Evolutionary conservation across 2,113 vertebrate genomes (phyloP), one percentile per base, ranked within the genome.

Genomic region (Caranx melampygus): DNA sequence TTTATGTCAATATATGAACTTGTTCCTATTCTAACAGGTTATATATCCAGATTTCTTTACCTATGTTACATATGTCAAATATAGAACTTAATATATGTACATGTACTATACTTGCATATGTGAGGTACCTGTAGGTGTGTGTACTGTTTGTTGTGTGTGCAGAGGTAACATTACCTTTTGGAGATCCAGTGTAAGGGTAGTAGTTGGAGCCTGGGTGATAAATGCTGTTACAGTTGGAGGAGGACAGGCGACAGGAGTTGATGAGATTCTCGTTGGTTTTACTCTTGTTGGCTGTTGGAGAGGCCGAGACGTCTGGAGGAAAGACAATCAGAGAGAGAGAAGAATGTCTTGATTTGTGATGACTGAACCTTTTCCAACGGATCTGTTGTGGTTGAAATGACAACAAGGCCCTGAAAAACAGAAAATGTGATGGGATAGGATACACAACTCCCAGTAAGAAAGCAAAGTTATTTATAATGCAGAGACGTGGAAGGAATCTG

Each of bases 181-280:
- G 97, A 1, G 97, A 99, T 59, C 95, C 91, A 0, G 95, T 93
- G 79, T 96, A 96, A 65, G 96, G 95, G 94, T 94, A 98, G 85
- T 96, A 98, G 54, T 97, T 97, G 0, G 97, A 96, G 74, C 97
- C 96, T 0, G 95, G 90, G 72, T 97, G 97, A 93, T 97, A 98
- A 0, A 95, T 92, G 71, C 96, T 95, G 0, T 96, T 96, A 0
- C 96, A 97, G 89, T 96, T 97, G 84, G 95, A 92, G 12, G 96
- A 94, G 51, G 96, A 96, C 42, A 97, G 96, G 84, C 95, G 95
- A 75, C 96, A 95, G 2, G 96, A 93, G 72, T 96, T 95, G 3
- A 96, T 79, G 0, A 98, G 96, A 83, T 99, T 97, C 78, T 97
- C 97, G 1, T 96, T 98, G 81, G 96, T 96, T 95, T 96, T 97